These are phyloP conservation scores for Chaenocephalus aceratus DNA, from an alignment of 2,113 vertebrate species.

Conservation along the genomic window DNA sequence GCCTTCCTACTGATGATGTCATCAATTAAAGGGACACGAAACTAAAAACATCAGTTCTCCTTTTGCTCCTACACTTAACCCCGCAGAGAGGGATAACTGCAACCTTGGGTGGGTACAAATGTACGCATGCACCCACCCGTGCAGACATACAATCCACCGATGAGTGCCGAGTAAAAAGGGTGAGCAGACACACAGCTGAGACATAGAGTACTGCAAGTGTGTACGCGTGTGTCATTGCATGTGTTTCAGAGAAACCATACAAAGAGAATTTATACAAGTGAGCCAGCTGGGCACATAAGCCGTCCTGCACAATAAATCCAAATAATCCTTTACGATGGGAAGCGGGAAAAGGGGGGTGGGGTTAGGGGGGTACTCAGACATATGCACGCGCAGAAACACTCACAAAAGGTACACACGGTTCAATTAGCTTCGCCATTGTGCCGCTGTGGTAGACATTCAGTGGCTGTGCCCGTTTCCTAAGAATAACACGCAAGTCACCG, in stretches of 20 bases:
- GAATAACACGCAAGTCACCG: slow-evolving; percentile 76
- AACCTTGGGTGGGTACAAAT: slow-evolving; percentile 6
- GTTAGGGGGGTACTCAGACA: slow-evolving; percentile 47
- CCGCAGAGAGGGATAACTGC: slow-evolving; percentile 28
- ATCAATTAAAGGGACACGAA: slow-evolving; percentile 72
- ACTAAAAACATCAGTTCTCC: slow-evolving; percentile 42
- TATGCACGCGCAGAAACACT: slow-evolving; percentile 29
- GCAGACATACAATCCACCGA: slow-evolving; percentile 29
- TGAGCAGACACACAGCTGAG: slow-evolving; percentile 43
- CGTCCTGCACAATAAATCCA: slow-evolving; percentile 83
- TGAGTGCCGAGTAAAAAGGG: slow-evolving; percentile 32
- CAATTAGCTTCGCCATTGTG: slow-evolving; percentile 74
- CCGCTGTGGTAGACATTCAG: slow-evolving; percentile 62
- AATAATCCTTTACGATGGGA: slow-evolving; percentile 85
- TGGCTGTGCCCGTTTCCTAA: slow-evolving; percentile 65
- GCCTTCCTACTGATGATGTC: slow-evolving; percentile 70
- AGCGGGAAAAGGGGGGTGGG: slow-evolving; percentile 59
- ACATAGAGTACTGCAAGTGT: slow-evolving; percentile 29
- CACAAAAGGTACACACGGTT: slow-evolving; percentile 64
- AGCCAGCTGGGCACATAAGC: slow-evolving; percentile 86
- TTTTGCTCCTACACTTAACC: slow-evolving; percentile 13
- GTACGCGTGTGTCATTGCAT: slow-evolving; percentile 17
- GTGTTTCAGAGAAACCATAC: slow-evolving; percentile 65
- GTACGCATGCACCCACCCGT: slow-evolving; percentile 7
- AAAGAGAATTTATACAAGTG: slow-evolving; percentile 81